phyloP scores from a whole-genome alignment of 1,140 invertebrate species.

The Conus betulinus region DNA sequence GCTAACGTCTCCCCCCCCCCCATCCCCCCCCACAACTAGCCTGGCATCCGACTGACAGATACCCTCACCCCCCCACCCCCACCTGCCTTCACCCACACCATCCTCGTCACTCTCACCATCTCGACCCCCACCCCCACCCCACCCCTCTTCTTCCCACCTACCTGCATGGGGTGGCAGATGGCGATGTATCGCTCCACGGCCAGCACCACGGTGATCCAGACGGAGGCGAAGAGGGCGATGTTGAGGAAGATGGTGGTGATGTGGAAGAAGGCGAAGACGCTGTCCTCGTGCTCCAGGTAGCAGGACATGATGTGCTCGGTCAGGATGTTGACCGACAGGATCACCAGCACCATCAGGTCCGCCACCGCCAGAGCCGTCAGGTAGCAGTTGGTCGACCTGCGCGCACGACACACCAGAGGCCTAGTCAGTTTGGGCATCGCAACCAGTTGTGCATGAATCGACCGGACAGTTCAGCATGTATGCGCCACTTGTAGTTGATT shows the following conservation, averaged over 20 bases:
- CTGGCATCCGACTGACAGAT: too few relatives aligned
- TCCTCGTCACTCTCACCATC: too few relatives aligned
- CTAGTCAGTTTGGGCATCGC: neutral
- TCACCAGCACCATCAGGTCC: conserved; percentile 83
- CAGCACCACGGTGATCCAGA: conserved; percentile 84
- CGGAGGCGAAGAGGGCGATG: conserved; percentile 77
- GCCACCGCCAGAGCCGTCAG: conserved; percentile 84
- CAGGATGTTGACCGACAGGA: conserved; percentile 65
- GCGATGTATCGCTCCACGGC: conserved; percentile 86
- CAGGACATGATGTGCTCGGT: conserved; percentile 42
- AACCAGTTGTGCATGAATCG: too few relatives aligned
- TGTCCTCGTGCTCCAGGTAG: conserved; percentile 16
- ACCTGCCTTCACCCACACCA: too few relatives aligned
- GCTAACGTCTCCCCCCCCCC: too few relatives aligned
- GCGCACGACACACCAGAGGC: neutral
- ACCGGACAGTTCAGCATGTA: too few relatives aligned
- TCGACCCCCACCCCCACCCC: too few relatives aligned
- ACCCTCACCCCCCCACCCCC: too few relatives aligned
- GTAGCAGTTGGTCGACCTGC: conserved; percentile 83
- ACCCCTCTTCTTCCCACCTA: conserved; percentile 53
- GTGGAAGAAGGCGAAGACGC: conserved; percentile 2
- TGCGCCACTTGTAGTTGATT: too few relatives aligned
- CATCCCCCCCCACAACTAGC: too few relatives aligned
- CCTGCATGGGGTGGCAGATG: conserved; percentile 82
- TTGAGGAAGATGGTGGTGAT: conserved; percentile 57